A percentile compares a stretch with the other conserved stretches of the same genome.
phyloP scores from a whole-genome alignment of 2,113 vertebrate species.

The Halcyon malimbica region DNA sequence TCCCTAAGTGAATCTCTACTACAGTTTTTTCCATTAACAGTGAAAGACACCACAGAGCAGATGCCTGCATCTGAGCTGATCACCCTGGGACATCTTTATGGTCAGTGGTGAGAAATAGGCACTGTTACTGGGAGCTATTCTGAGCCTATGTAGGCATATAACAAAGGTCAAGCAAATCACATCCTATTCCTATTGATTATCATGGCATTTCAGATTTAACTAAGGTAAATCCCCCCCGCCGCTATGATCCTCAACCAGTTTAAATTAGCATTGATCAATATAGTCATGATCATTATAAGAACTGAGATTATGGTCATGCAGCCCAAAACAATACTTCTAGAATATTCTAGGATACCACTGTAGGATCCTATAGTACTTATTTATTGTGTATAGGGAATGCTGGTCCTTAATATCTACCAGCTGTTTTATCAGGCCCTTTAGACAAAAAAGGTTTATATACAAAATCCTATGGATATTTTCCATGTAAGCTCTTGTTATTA shows the following conservation, averaged over 20 bases:
- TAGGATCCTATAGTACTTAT: neutral
- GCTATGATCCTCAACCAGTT: neutral
- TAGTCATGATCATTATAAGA: neutral
- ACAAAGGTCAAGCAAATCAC: neutral
- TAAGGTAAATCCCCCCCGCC: neutral
- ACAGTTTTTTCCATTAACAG: neutral
- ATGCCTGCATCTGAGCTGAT: neutral
- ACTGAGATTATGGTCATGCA: neutral
- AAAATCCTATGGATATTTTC: constrained; percentile 59
- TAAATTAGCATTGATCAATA: neutral
- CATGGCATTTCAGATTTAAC: neutral
- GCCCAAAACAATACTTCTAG: neutral
- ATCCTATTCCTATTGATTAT: neutral
- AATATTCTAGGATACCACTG: neutral
- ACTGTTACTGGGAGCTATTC: neutral
- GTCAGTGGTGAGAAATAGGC: neutral
- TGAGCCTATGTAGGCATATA: neutral
- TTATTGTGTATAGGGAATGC: constrained; percentile 4
- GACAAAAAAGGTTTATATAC: constrained; percentile 12
- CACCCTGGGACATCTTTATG: neutral
- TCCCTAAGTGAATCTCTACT: neutral
- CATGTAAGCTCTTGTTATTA: constrained; percentile 56
- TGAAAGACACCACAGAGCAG: neutral
- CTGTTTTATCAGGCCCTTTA: constrained; percentile 53
- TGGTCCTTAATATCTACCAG: constrained; percentile 53